Base-by-base conservation (phyloP, 2,113 vertebrate genomes). In the Pycnonotus jocosus region DNA sequence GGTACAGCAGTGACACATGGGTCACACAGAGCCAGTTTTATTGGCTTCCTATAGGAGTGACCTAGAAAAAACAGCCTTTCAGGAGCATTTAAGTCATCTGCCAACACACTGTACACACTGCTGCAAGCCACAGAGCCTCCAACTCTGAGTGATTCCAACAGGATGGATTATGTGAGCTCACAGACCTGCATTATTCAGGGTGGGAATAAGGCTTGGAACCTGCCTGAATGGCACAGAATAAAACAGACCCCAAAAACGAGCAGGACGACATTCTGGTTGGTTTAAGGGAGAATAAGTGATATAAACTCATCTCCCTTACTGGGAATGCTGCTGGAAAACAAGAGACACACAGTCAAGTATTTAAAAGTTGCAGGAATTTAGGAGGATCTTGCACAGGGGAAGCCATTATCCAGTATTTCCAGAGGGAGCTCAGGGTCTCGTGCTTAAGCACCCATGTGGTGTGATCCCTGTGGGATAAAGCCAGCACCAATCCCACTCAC, bases 31-130 rank as follows among this genome's bases (percentile, higher is more conserved):
- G 94, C 72, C 85, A 71, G 38, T 96, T 94, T 94, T 50, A 81
- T 92, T 10, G 0, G 48, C 92, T 97, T 66, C 92, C 7, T 71
- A 68, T 7, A 90, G 90, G 82, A 93, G 44, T 57, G 95, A 94
- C 93, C 95, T 61, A 95, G 94, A 96, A 96, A 96, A 96, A 94
- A 42, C 64, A 86, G 72, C 69, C 86, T 53, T 94, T 66, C 93
- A 86, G 38, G 84, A 86, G 82, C 50, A 88, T 74, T 92, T 40
- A 13, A 93, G 60, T 92, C 85, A 94, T 30, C 85, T 96, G 82
- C 92, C 93, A 96, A 77, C 81, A 88, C 70, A 3, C 77, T 8
- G 37, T 7, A 33, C 83, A 24, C 40, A 12, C 51, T 47, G 79
- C 92, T 86, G 74, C 74, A 15, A 92, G 94, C 70, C 84, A 60